Evolutionary conservation across 2,113 vertebrate genomes (phyloP).

Genomic region (Blennius ocellaris): DNA sequence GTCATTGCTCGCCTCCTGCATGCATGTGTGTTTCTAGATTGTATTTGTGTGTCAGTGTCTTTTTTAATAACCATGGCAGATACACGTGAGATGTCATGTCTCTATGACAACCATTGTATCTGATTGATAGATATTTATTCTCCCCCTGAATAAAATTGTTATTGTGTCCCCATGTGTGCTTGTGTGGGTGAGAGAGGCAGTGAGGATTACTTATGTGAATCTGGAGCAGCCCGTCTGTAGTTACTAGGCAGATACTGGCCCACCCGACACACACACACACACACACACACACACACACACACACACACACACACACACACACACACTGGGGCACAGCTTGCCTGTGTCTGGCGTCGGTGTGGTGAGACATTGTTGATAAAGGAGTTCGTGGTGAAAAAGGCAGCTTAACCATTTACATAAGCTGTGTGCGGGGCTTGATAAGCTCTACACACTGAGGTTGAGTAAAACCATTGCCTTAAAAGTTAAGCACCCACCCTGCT

Average conservation of each 20-base stretch:
- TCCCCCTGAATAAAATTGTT: slow-evolving; percentile 17
- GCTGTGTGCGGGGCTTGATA: slow-evolving; percentile 70
- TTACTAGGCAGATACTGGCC: slow-evolving; percentile 76
- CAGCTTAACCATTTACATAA: slow-evolving; percentile 79
- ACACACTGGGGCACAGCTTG: slow-evolving; percentile 59
- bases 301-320: slow-evolving; percentile 35
- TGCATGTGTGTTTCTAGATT: slow-evolving; percentile 26
- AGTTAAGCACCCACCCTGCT: slow-evolving; percentile 55
- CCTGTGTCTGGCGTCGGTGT: slow-evolving; percentile 62
- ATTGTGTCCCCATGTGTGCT: slow-evolving; percentile 23
- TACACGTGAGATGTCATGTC: slow-evolving; percentile 51
- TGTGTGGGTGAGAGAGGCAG: slow-evolving; percentile 7
- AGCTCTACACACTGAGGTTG: slow-evolving; percentile 52
- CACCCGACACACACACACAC: slow-evolving; percentile 36
- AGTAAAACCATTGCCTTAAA: slow-evolving; percentile 55
- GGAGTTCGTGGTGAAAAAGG: slow-evolving; percentile 61
- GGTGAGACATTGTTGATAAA: slow-evolving; percentile 73
- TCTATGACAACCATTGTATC: slow-evolving; percentile 55
- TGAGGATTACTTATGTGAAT: slow-evolving; percentile 68
- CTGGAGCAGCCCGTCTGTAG: slow-evolving; percentile 61
- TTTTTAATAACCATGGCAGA: slow-evolving; percentile 27
- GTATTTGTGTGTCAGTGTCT: slow-evolving; percentile 37
- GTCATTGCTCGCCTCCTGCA: slow-evolving; percentile 42
- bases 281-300: slow-evolving; percentile 29
- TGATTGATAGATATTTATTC: slow-evolving; percentile 21